Base-by-base conservation (phyloP, 2,888 invertebrate species). In the Tromatobia lineatoria region DNA sequence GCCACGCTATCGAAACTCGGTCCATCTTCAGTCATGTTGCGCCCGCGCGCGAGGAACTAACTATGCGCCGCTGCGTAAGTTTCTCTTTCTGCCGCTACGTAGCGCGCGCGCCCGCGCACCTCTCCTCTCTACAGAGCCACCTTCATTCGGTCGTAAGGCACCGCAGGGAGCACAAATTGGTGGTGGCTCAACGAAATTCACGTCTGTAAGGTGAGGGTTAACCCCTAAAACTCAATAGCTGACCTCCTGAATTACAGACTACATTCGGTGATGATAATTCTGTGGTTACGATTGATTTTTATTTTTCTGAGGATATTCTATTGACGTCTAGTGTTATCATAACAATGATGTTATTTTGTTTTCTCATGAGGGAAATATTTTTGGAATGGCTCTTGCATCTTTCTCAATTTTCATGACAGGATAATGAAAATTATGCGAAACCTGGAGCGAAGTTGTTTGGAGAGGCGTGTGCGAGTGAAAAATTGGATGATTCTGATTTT, bases 81-180 rank as follows among this genome's bases (percentile, higher is more conserved):
- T 67, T 54, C 25, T 47, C 57, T 42, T 38, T 52, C 61, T 59
- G 42, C 52, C 52, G 38, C 47, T 29, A 18, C 50, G 38, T 70
- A 29, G 50, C 34, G 34, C 61, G 23, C 45, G 29, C 57, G 59
- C 69, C 15, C 18, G 38, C 67, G 57, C 67, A 59, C 69, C 25
- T 20, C 66, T 75, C 69, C 29, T 74, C 42, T 82, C 42, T 38
- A 54, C 57, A 23, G 61, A 57, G 59, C 57, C 75, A 75, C 54
- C 74, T 85, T 85, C 59, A 76, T 86, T 71, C 82, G 67, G 47
- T 29, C 79, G 75, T 71, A 71, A 71, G 23, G 73, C 83, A 25
- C 83, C 47, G 76, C 83, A 67, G 83, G 85, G 79, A 52, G 80
- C 70, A 79, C 83, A 83, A 83, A 86, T 86, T 86, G 79, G 79